These are phyloP conservation scores for Acanthornis magna DNA, from an alignment of 2,797 vertebrate genomes.

Conservation along the genomic window DNA sequence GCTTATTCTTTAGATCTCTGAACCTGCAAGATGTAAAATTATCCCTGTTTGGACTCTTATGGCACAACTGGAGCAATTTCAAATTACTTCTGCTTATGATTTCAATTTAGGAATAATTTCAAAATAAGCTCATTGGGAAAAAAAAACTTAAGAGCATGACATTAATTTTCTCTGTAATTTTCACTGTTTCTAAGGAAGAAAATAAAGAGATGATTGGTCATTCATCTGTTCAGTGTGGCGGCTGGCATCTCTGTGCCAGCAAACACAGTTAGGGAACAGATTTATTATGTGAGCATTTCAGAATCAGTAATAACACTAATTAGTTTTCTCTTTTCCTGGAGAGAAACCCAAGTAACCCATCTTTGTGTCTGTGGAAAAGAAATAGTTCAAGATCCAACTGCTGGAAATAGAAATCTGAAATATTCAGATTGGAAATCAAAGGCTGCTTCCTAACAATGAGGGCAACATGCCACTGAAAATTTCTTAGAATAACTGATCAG, in stretches of 20 bases:
- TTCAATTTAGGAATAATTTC: constrained; percentile 49
- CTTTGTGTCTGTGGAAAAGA: not conserved
- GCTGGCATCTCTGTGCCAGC: constrained; percentile 13
- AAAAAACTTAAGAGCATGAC: not conserved
- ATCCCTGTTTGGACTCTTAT: not conserved
- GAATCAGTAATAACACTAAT: constrained; percentile 31
- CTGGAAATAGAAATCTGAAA: not conserved
- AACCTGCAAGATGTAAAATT: constrained; percentile 17
- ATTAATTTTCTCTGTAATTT: constrained; percentile 18
- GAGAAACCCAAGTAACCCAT: not conserved
- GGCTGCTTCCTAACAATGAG: not conserved
- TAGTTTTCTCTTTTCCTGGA: constrained; percentile 36
- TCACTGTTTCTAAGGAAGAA: constrained; percentile 17
- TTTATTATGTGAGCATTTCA: constrained; percentile 28
- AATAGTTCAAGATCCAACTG: not conserved
- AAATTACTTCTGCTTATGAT: constrained; percentile 26
- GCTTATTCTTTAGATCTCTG: not conserved
- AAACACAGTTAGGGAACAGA: constrained; percentile 6
- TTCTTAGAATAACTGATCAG: not conserved
- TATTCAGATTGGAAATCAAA: not conserved
- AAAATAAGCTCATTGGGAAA: constrained; percentile 16
- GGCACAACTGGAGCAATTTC: not conserved
- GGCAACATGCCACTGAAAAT: not conserved
- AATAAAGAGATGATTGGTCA: constrained; percentile 43
- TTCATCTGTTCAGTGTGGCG: constrained; percentile 19